Evolutionary conservation across 1,140 invertebrate genomes (phyloP), one percentile per base, ranked within the genome.

Genomic region (Drosophila sucinea): DNA sequence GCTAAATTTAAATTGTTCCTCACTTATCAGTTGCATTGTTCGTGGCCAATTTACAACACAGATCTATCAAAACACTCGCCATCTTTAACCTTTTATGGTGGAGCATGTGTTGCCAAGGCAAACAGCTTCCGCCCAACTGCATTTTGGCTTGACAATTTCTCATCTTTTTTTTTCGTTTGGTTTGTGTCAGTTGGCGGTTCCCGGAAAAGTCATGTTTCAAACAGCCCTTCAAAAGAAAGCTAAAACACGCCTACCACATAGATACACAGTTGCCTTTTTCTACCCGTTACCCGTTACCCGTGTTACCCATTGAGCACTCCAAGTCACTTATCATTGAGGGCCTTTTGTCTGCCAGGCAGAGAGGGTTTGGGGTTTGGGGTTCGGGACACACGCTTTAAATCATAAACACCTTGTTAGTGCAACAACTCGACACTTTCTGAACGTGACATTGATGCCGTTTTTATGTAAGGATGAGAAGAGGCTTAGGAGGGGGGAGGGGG

Each of bases 371-470:
- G 17, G 17, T 17, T 17, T 17, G 17, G 17, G 17, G 17, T 17
- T 17, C 0, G 51, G 27, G 54, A 32, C 56, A 58, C 55, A 61
- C 64, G 84, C 67, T 87, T 80, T 76, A 82, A 87, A 81, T 79
- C 83, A 73, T 90, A 87, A 86, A 87, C 89, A 79, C 79, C 84
- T 90, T 90, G 87, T 87, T 89, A 87, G 80, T 74, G 79, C 67
- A 67, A 61, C 71, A 86, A 79, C 84, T 74, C 73, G 73, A 74
- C 77, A 81, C 71, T 75, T 74, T 84, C 72, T 84, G 89, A 91
- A 90, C 89, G 89, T 90, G 89, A 90, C 89, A 90, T 90, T 90
- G 89, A 90, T 90, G 89, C 75, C 78, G 78, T 86, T 90, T 89
- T 84, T 84, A 73, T 81, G 51, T 58, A 40, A 44, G 60, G 60